Evolutionary conservation across 2,797 vertebrate genomes (phyloP).

Genomic region (Crax fasciolata): DNA sequence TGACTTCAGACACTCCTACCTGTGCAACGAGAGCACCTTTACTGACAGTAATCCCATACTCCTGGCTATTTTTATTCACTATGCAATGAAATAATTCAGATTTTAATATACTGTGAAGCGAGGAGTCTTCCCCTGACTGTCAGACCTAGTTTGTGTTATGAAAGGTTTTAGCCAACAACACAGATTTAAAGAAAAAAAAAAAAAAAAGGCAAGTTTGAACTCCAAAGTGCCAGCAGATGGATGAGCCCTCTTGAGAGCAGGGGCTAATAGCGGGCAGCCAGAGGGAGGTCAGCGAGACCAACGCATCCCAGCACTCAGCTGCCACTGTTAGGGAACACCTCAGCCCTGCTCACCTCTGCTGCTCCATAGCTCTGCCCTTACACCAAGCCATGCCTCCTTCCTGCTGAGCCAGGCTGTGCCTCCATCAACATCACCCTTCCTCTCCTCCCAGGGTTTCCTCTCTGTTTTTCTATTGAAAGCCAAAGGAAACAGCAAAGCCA

Average conservation of each 20-base stretch:
- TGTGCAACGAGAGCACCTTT: neutral
- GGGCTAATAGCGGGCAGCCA: neutral
- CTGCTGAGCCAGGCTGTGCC: neutral
- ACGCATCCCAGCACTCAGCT: neutral
- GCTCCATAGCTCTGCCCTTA: neutral
- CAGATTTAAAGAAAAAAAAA: neutral
- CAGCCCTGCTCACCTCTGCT: neutral
- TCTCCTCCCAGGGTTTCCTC: conserved; percentile 16
- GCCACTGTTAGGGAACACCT: neutral
- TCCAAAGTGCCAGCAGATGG: conserved; percentile 19
- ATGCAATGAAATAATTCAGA: neutral
- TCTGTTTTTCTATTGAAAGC: neutral
- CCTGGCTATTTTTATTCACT: neutral
- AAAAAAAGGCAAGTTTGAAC: neutral
- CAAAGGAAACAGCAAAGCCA: conserved; percentile 20
- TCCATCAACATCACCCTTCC: neutral
- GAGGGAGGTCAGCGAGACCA: neutral
- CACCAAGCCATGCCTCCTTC: neutral
- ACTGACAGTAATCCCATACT: neutral
- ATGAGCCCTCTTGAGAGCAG: neutral
- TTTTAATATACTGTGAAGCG: neutral
- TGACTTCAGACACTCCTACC: neutral
- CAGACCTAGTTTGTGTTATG: neutral
- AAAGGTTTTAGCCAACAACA: conserved; percentile 2
- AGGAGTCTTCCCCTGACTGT: neutral